Evolutionary conservation across 2,888 invertebrate species (phyloP), one percentile per base, ranked within the genome.

Genomic region (Pachymerium ferrugineum): DNA sequence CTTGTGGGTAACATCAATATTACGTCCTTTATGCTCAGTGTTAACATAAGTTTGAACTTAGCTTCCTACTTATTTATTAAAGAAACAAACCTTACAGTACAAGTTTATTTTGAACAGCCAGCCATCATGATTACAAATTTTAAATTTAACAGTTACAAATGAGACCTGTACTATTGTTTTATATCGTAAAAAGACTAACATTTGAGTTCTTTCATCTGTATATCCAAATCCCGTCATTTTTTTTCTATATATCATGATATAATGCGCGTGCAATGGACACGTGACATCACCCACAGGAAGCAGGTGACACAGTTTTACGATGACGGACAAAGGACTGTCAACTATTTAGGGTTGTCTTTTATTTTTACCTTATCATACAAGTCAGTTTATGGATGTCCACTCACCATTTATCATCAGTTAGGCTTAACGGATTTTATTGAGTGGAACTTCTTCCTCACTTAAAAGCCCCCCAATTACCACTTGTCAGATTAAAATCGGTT

Each of bases 291-390:
- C n/a, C 47, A 19, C 47, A 54, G 47, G 47, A 54, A 54, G 47
- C 47, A 54, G 47, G 47, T 54, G 47, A 54, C 47, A 54, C 47
- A 54, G 47, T 54, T 54, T n/a, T 19, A 10, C 19, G 22, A 54
- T 54, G 47, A 54, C 47, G 47, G 47, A 54, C 47, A 54, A 54
- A 54, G 47, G 22, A 54, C 47, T 54, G 47, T 54, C 47, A 54
- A 54, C 47, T 5, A n/a, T n/a, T 54, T 54, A 22, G 47, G 47
- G n/a, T n/a, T n/a, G n/a, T 4, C 47, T 54, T 54, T 54, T 54
- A 54, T 54, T 54, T 22, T 16, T 22, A 54, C 19, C 47, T 54
- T 54, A 54, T 54, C 47, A 54, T 19, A 54, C 47, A 22, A 54
- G 47, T n/a, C 47, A 54, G 19, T 54, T 54, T 54, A 54, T 54